Percentiles rank a stretch among this genome's conserved stretches.
Evolutionary conservation across 2,113 vertebrate species (phyloP).

Genomic region (Festucalex cinctus): DNA sequence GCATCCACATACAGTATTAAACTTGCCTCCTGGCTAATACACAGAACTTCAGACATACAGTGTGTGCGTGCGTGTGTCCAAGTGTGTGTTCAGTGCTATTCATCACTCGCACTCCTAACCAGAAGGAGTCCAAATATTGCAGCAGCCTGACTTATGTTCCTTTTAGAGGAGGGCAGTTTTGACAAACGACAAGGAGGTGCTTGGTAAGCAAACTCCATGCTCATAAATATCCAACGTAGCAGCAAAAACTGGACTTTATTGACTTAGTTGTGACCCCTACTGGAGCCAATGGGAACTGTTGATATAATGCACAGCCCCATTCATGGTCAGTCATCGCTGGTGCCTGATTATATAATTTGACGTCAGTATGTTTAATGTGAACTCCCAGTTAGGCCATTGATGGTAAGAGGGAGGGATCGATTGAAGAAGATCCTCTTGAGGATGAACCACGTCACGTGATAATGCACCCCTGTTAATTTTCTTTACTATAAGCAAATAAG

Average conservation of each 20-base stretch:
- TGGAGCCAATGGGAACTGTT: slow-evolving; percentile 31
- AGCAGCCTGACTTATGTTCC: slow-evolving; percentile 55
- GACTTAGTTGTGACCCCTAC: slow-evolving; percentile 45
- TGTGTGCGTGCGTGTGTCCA: not conserved
- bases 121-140: slow-evolving; percentile 34
- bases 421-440: not conserved
- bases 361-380: not conserved
- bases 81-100: slow-evolving; percentile 19
- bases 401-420: not conserved
- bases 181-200: slow-evolving; percentile 56
- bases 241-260: slow-evolving; percentile 2
- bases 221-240: slow-evolving; percentile 44
- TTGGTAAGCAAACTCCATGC: slow-evolving; percentile 54
- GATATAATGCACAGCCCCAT: not conserved
- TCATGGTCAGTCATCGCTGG: not conserved
- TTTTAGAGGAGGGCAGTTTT: slow-evolving; percentile 34
- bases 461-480: no score
- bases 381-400: not conserved
- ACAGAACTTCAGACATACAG: slow-evolving; percentile 12
- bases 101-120: slow-evolving; percentile 31
- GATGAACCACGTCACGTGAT: not conserved
- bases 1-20: slow-evolving; percentile 5
- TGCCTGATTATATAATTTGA: not conserved
- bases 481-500: no score
- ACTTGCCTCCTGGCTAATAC: slow-evolving; percentile 7